Base-by-base conservation (phyloP, 2,888 invertebrate genomes). In the Tipula confusa region DNA sequence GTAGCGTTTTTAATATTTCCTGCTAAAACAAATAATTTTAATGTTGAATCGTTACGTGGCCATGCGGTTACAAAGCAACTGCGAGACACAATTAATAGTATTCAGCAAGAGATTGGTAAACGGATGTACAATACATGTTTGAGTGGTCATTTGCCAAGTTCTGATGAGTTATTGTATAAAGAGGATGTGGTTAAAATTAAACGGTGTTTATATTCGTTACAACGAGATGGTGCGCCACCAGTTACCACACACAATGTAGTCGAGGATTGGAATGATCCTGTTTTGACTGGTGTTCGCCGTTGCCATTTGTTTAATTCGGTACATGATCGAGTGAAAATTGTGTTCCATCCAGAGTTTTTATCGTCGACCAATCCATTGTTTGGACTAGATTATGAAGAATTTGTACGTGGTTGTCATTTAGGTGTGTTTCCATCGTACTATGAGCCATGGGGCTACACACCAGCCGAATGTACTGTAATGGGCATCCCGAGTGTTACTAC, bases 401-500 rank as follows among this genome's bases (percentile, higher is more conserved):
- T 99, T 90, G 99, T 99, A 0, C 93, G 99, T 29, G 99, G 99
- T 6, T 99, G 99, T 87, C 99, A 99, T 90, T 91, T 99, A 86
- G 99, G 99, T 0, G 99, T 99, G 18, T 99, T 99, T 90, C 99
- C 99, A 0, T 98, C 98, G 0, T 99, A 99, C 90, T 99, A 99
- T 89, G 99, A 99, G 89, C 99, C 99, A 0, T 99, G 99, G 99
- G 99, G 99, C 0, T 99, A 99, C 89, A 99, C 99, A 0, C 99
- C 99, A 0, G 99, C 99, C 0, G 99, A 99, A 89, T 99, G 99
- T 87, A 99, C 99, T 0, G 98, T 99, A n/a, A 99, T 99, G 99
- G 99, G 99, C 0, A 99, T 99, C 86, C 99, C 99, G 0, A 98
- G 97, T 87, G 93, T 99, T 86, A 98, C 99, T 0, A 99, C 99